Base-by-base conservation (phyloP, 2,888 invertebrate genomes). In the Macrophya annulata region DNA sequence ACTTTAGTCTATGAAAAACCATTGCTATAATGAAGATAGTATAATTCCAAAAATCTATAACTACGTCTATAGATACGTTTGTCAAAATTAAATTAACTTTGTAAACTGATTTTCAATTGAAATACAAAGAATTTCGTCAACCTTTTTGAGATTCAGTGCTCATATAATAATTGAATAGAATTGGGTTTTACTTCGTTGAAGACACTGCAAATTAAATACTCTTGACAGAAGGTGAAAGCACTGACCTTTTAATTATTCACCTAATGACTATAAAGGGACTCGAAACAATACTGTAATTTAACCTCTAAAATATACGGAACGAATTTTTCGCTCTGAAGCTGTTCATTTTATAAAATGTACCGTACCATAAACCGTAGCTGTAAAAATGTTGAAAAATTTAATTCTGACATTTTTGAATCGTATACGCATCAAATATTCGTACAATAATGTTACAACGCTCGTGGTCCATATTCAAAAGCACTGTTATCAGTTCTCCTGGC, bases 121-220 rank as follows among this genome's bases (percentile, higher is more conserved):
- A 62, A 62, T 25, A 9, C 25, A 68, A 68, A 37, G 37, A 68
- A 68, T 68, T 25, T 5, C 17, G 37, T 68, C 37, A 37, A 37
- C 37, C 21, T 68, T 68, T 68, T 37, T 68, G 37, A 37, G 8
- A 68, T 68, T 37, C 68, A 68, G 6, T 37, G 37, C 5, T 31
- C 37, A 17, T 17, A 17, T 37, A 37, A 68, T 68, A 68, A 68
- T 68, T 37, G 17, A 37, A 68, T 12, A 17, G 37, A 68, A 74
- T 74, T 74, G 12, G 25, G 25, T 74, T 74, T 15, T 6, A 25
- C 74, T 74, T 1, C 25, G 55, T 37, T 55, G 55, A 55, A 77
- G 51, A 77, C 55, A 77, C 31, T 77, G 77, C 51, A 51, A 77
- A 77, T 77, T 55, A 31, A 74, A 74, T 74, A 74, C 74, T 45